Base-by-base conservation (phyloP, 1,140 invertebrate species). In the Watersipora subatra region DNA sequence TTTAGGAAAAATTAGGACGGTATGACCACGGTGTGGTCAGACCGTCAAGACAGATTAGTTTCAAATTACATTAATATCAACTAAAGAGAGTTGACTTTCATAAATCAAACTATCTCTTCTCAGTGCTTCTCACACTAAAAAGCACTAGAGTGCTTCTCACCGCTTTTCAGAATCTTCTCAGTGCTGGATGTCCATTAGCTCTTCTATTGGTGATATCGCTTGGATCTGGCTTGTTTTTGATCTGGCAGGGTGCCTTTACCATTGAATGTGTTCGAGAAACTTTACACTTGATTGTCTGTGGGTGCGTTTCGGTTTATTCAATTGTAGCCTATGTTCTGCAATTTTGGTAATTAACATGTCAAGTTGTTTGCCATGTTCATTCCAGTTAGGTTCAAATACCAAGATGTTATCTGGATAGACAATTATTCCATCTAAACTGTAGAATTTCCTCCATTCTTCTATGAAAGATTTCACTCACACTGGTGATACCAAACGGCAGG, bases 141-240 rank as follows among this genome's bases (percentile, higher is more conserved):
- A n/a, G n/a, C n/a, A n/a, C n/a, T n/a, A n/a, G n/a, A n/a, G n/a
- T n/a, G n/a, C n/a, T n/a, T n/a, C n/a, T n/a, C n/a, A n/a, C n/a
- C n/a, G n/a, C n/a, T n/a, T n/a, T n/a, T n/a, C n/a, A 29, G 24
- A 64, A 24, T 27, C 62, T 19, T 57, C 30, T 56, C 26, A 58
- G 46, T 26, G 28, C 29, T 28, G 26, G 7, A 59, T 25, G 22
- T 25, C 25, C 22, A 22, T 59, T 12, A 22, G 34, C n/a, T n/a
- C n/a, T 7, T 46, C n/a, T 46, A 46, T 12, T 12, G 2, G 19
- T n/a, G 19, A 7, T 34, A 69, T 25, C 25, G 68, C 68, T 58
- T 67, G 61, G 1, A 78, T 66, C 64, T 83, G 83, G 17, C 66
- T n/a, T n/a, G n/a, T n/a, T n/a, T n/a, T n/a, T n/a, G n/a, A n/a